Conservation (phyloP, 1,140 invertebrate genomes). For the Lepidotrigona ventralis region DNA sequence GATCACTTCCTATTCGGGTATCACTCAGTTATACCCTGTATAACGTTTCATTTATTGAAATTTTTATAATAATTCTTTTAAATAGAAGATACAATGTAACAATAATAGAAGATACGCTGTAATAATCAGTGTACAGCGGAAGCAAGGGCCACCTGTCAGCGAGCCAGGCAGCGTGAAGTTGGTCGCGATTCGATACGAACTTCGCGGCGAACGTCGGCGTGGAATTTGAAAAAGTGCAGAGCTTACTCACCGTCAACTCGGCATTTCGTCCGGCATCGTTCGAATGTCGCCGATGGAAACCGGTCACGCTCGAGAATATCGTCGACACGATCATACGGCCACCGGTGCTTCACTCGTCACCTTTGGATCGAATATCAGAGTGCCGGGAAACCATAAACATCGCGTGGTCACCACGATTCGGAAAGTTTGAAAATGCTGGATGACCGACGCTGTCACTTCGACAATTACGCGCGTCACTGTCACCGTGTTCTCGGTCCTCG, state of each 20-base stretch:
- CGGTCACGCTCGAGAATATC: conserved; percentile 63
- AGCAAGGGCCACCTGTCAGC: conserved; percentile 21
- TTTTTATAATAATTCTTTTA: background rate
- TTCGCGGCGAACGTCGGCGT: background rate
- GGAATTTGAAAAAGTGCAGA: conserved; percentile 13
- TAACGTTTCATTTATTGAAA: background rate
- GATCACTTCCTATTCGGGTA: no score
- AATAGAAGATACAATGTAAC: background rate
- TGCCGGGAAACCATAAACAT: conserved; percentile 35
- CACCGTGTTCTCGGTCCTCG: background rate
- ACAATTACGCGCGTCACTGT: no score
- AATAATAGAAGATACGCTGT: no score
- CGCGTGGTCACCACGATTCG: background rate
- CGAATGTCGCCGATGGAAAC: conserved; percentile 64
- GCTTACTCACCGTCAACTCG: conserved; percentile 57
- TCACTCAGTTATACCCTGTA: no score
- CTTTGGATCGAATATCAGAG: conserved; percentile 11
- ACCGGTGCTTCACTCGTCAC: conserved; percentile 38
- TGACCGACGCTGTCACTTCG: background rate
- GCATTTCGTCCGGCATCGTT: conserved; percentile 58
- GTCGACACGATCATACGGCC: conserved; percentile 63
- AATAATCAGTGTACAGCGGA: background rate
- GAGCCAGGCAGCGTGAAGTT: background rate
- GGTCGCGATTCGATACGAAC: background rate
- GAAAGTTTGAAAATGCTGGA: background rate